These are phyloP conservation scores for Hymenochirus boettgeri DNA, from an alignment of 2,113 vertebrate species.

Conservation along the genomic window DNA sequence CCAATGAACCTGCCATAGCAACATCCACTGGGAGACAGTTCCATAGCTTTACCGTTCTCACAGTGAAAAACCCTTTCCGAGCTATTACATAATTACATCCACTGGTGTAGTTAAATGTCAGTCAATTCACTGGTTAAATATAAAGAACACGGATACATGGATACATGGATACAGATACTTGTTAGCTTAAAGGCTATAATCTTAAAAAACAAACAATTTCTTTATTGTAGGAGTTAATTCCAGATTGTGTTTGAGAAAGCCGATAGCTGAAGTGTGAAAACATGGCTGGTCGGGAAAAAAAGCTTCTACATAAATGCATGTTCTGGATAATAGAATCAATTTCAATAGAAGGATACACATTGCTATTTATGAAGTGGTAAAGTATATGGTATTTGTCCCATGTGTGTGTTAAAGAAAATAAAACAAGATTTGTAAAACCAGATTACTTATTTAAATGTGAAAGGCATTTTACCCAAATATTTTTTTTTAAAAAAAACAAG, in stretches of 20 bases:
- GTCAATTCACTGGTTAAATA: not conserved
- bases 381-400: slow-evolving; percentile 80
- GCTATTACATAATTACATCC: not conserved
- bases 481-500: not conserved
- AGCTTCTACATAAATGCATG: not conserved
- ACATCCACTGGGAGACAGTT: too few relatives aligned
- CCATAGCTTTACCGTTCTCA: too few relatives aligned
- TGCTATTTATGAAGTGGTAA: slow-evolving; percentile 78
- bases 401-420: slow-evolving; percentile 38
- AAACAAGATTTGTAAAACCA: not conserved
- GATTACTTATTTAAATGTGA: not conserved
- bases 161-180: not conserved
- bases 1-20: too few relatives aligned
- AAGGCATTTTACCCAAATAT: not conserved
- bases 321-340: slow-evolving; percentile 14
- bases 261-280: not conserved
- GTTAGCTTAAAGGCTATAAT: too few relatives aligned
- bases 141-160: not conserved
- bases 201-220: not conserved
- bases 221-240: not conserved
- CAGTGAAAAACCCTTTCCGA: too few relatives aligned
- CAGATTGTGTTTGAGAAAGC: not conserved
- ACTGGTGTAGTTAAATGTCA: not conserved
- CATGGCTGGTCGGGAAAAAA: not conserved
- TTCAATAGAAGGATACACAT: slow-evolving; percentile 64